Evolutionary conservation across 2,797 vertebrate species (phyloP).

Genomic region (Clarias platycephalus): DNA sequence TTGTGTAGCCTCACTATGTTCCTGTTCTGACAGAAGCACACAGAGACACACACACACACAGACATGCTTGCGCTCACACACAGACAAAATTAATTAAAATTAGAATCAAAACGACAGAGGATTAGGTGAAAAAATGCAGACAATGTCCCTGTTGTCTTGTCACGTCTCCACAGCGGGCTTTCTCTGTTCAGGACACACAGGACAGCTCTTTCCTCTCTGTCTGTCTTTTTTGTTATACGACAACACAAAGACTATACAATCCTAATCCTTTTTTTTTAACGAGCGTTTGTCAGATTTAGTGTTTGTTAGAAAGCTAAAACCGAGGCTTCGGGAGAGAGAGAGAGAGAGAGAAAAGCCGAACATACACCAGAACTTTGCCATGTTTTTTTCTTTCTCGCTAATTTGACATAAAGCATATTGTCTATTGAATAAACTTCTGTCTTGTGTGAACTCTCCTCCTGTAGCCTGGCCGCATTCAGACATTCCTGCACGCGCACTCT

Average conservation of each 20-base stretch:
- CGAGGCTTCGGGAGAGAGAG: not conserved
- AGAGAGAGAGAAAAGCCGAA: no score
- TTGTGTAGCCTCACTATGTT: constrained; percentile 42
- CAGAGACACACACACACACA: constrained; percentile 22
- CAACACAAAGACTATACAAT: not conserved
- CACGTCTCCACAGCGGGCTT: not conserved
- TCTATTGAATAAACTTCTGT: constrained; percentile 54
- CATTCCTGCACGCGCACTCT: constrained; percentile 64
- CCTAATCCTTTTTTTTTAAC: not conserved
- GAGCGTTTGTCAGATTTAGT: not conserved
- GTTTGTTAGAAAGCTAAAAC: constrained; percentile 2
- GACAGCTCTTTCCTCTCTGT: no score
- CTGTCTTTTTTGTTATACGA: no score
- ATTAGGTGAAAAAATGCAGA: constrained; percentile 33
- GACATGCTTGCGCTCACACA: constrained; percentile 8
- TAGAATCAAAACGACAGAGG: constrained; percentile 32
- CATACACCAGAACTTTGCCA: not conserved
- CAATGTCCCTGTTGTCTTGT: constrained; percentile 29
- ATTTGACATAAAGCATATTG: constrained; percentile 64
- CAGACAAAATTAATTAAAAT: constrained; percentile 48
- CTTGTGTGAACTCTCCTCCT: constrained; percentile 63
- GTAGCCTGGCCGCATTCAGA: constrained; percentile 54
- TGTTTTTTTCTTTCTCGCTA: constrained; percentile 38
- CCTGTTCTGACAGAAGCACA: constrained; percentile 41
- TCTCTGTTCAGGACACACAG: not conserved